Evolutionary conservation across 1,140 invertebrate species (phyloP).

Genomic region (Tachypleus tridentatus): DNA sequence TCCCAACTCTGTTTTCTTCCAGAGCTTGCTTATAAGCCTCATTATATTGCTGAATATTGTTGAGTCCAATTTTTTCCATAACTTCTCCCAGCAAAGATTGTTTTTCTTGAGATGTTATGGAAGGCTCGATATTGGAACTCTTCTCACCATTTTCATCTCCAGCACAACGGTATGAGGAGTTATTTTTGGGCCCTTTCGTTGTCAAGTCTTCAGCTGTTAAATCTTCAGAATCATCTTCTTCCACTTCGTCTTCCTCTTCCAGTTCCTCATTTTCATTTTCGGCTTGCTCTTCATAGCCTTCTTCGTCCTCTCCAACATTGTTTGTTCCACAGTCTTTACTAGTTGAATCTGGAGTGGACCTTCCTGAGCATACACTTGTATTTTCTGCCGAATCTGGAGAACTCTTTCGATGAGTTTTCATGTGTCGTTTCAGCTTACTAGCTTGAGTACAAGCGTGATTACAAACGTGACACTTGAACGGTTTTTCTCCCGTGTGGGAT

Average conservation of each 20-base stretch:
- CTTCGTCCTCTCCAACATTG: slow-evolving; percentile 57
- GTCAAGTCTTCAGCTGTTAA: slow-evolving; percentile 64
- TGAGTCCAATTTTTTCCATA: slow-evolving; percentile 91
- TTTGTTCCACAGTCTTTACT: slow-evolving; percentile 13
- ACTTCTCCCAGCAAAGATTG: slow-evolving; percentile 80
- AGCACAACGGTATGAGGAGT: slow-evolving; percentile 22
- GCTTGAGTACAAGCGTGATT: slow-evolving; percentile 48
- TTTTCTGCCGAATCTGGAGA: slow-evolving; percentile 24
- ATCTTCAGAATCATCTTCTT: slow-evolving; percentile 28
- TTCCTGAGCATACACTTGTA: slow-evolving; percentile 27
- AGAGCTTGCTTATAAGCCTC: slow-evolving; percentile 90
- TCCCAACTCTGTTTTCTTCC: slow-evolving; percentile 47
- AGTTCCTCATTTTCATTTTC: slow-evolving; percentile 40
- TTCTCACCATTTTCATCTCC: slow-evolving; percentile 3
- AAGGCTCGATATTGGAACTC: slow-evolving; percentile 3
- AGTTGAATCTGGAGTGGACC: slow-evolving; percentile 34
- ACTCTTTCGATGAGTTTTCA: slow-evolving; percentile 49
- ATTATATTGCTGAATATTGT: slow-evolving; percentile 86
- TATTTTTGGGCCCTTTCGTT: slow-evolving; percentile 37
- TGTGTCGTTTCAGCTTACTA: slow-evolving; percentile 73
- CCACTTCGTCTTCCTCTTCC: slow-evolving; percentile 37
- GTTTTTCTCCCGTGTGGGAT: slow-evolving; percentile 96
- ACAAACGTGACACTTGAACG: slow-evolving; percentile 97
- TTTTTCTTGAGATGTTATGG: slow-evolving; percentile 35
- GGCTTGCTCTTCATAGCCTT: slow-evolving; percentile 43